Percentiles rank a stretch among this genome's conserved stretches.
These are phyloP conservation scores for Seira sanloemensis DNA, from an alignment of 2,888 invertebrate genomes.

Conservation along the genomic window DNA sequence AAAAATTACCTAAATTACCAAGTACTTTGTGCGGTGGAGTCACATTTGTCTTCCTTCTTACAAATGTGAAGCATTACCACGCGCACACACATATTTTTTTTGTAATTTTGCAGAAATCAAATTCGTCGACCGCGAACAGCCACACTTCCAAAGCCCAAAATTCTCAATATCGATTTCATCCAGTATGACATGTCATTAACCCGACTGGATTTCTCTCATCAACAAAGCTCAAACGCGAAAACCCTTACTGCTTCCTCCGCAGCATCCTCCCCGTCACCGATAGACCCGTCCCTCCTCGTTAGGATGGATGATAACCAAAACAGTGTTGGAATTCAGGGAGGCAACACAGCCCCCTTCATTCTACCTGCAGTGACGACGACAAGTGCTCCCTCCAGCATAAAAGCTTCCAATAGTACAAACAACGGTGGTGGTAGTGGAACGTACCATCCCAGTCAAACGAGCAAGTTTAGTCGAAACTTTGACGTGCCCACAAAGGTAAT, in stretches of 20 bases:
- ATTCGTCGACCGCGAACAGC: conserved; percentile 68
- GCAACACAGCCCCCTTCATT: conserved; percentile 46
- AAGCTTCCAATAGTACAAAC: not conserved
- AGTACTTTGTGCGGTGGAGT: too few relatives aligned
- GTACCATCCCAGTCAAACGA: conserved; percentile 40
- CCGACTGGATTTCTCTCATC: conserved; percentile 69
- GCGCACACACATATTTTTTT: too few relatives aligned
- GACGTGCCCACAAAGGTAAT: conserved; percentile 50
- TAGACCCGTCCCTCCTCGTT: conserved; percentile 29
- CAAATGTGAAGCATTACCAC: too few relatives aligned
- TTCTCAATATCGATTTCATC: conserved; percentile 71
- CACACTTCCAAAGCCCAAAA: conserved; percentile 69
- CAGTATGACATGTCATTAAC: conserved; percentile 73
- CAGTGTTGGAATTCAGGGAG: conserved; percentile 21
- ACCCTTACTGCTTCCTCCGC: not conserved
- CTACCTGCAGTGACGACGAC: conserved; percentile 60
- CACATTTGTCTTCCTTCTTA: too few relatives aligned
- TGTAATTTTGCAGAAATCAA: conserved; percentile 36
- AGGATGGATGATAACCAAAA: conserved; percentile 65
- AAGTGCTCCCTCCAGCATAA: conserved; percentile 13
- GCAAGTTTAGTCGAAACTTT: conserved; percentile 31
- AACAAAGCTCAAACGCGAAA: not conserved
- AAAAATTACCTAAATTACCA: not conserved
- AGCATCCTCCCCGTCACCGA: conserved; percentile 35
- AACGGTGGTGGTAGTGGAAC: conserved; percentile 10